phyloP scores from a whole-genome alignment of 2,888 invertebrate genomes.

The Conistra vaccinii region DNA sequence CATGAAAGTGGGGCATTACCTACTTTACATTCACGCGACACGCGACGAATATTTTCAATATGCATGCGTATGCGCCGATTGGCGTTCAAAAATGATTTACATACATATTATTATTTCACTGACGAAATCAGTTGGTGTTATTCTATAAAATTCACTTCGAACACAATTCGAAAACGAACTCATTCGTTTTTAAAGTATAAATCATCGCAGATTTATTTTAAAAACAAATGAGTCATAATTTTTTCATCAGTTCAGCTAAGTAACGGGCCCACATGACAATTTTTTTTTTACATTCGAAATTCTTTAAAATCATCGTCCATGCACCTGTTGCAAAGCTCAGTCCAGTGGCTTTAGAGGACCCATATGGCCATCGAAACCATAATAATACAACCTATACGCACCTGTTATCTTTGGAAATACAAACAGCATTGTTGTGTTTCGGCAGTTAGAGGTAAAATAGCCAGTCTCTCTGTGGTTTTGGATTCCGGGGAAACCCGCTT shows the following conservation, averaged over 20 bases:
- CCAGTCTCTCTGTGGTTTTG: no score
- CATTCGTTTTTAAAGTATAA: background rate
- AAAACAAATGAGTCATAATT: background rate
- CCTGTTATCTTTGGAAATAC: conserved; percentile 5
- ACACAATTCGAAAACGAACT: background rate
- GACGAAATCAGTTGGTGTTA: no score
- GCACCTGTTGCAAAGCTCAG: background rate
- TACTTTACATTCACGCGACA: conserved; percentile 23
- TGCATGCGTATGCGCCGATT: conserved; percentile 16
- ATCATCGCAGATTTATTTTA: background rate
- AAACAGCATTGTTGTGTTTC: no score
- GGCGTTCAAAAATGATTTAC: no score
- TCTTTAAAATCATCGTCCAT: background rate
- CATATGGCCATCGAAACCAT: conserved; percentile 16
- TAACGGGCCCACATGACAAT: no score
- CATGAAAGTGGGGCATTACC: background rate
- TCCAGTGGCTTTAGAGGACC: background rate
- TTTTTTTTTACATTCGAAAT: background rate
- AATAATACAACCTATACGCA: conserved; percentile 2
- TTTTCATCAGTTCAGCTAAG: no score
- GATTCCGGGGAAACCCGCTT: no score
- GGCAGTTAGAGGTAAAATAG: no score
- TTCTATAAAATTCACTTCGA: background rate
- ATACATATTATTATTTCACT: background rate
- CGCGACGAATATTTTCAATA: conserved; percentile 8